Evolutionary conservation across 92 coral and sea anemone species (phyloP).

Genomic region (Heliopora coerulea): DNA sequence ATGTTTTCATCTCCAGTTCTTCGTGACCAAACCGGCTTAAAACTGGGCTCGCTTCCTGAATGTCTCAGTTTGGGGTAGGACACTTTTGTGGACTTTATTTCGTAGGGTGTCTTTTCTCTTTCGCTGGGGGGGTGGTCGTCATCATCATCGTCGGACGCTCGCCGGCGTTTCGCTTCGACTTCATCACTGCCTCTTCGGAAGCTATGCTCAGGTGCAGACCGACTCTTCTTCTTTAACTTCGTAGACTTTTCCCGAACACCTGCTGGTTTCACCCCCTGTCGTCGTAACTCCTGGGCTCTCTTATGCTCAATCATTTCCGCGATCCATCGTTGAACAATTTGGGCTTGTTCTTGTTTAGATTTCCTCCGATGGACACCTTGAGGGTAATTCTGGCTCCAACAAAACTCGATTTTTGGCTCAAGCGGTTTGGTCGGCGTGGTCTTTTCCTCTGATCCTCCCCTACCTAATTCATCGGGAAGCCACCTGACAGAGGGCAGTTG

Average conservation of each 20-base stretch:
- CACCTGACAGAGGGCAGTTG: conserved; percentile 37
- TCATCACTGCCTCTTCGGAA: conserved; percentile 16
- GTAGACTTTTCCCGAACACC: conserved; percentile 14
- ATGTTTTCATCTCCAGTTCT: not conserved
- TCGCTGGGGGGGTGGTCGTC: not conserved
- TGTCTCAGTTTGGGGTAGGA: conserved; percentile 18
- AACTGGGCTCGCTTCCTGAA: conserved; percentile 34
- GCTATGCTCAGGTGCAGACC: conserved; percentile 35
- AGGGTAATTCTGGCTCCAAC: conserved; percentile 8
- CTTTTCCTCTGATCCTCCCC: not conserved
- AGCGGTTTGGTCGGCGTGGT: not conserved
- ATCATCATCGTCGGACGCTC: conserved; percentile 7
- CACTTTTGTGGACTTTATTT: not conserved
- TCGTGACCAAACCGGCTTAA: conserved; percentile 1
- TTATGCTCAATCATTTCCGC: conserved; percentile 31
- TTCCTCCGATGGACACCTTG: conserved; percentile 16
- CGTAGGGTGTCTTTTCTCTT: not conserved
- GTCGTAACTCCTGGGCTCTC: conserved; percentile 24
- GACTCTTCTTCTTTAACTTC: conserved; percentile 36
- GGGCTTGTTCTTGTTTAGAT: conserved; percentile 39
- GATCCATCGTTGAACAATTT: conserved; percentile 39
- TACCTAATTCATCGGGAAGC: conserved; percentile 17
- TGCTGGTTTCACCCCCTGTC: not conserved
- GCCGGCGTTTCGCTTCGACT: conserved; percentile 15
- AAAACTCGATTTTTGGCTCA: conserved; percentile 4